Percentiles rank a stretch among this genome's conserved stretches.
These are phyloP conservation scores for Junco hyemalis DNA, from an alignment of 2,113 vertebrate genomes.

Conservation along the genomic window DNA sequence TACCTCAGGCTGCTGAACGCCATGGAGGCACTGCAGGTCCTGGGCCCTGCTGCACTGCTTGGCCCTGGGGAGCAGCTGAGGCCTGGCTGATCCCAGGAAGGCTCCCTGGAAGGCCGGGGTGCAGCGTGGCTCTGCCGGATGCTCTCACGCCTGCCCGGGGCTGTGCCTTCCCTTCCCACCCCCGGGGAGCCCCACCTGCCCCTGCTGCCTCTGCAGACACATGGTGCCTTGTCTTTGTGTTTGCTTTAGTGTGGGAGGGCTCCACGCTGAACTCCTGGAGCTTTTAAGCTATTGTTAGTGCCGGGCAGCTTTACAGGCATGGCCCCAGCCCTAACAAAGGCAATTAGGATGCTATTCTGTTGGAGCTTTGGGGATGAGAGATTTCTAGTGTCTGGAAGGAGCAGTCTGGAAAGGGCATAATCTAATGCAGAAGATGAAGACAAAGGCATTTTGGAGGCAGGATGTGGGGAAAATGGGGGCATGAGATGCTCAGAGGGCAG, in stretches of 20 bases:
- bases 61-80: neutral
- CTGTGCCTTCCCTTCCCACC: conserved; percentile 46
- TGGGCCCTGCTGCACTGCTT: neutral
- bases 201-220: neutral
- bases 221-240: conserved; percentile 35
- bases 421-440: conserved; percentile 44
- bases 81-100: conserved; percentile 12
- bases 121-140: neutral
- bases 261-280: neutral
- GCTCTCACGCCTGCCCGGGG: conserved; percentile 39
- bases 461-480: neutral
- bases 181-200: conserved; percentile 48
- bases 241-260: conserved; percentile 53
- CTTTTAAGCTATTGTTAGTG: conserved; percentile 21
- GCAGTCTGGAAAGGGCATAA: conserved; percentile 39
- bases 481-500: neutral
- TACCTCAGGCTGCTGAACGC: no score
- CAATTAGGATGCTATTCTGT: conserved; percentile 42
- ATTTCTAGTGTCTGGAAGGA: conserved; percentile 37
- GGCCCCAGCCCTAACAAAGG: conserved; percentile 28
- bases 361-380: neutral
- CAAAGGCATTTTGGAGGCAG: conserved; percentile 36
- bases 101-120: rapidly evolving
- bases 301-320: conserved; percentile 1
- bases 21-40: no score